Evolutionary conservation across 2,888 invertebrate species (phyloP).

Genomic region (Troides helena): DNA sequence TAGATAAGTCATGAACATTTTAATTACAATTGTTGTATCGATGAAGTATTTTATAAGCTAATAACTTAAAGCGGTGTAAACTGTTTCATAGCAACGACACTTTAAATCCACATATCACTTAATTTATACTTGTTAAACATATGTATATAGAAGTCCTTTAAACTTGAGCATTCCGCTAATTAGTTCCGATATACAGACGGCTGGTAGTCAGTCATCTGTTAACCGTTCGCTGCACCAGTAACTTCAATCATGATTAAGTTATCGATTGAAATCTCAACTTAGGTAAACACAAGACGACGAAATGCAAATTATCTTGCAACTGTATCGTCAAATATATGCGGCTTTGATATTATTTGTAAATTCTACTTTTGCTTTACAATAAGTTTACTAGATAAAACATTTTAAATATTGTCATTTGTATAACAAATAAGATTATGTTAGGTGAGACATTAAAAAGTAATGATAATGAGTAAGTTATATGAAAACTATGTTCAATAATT

Average conservation of each 20-base stretch:
- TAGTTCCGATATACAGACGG: slow-evolving; percentile 9
- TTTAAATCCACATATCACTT: neutral
- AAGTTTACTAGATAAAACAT: too few relatives aligned
- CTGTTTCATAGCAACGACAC: neutral
- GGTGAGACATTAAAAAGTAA: too few relatives aligned
- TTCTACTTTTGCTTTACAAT: too few relatives aligned
- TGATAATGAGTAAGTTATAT: too few relatives aligned
- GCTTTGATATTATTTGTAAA: too few relatives aligned
- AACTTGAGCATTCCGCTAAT: slow-evolving; percentile 7
- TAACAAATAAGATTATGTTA: too few relatives aligned
- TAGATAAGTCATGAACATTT: too few relatives aligned
- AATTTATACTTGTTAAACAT: neutral
- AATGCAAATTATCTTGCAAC: neutral
- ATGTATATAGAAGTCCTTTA: neutral
- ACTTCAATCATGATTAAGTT: slow-evolving; percentile 13
- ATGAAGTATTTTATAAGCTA: neutral
- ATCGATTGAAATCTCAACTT: neutral
- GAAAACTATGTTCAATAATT: too few relatives aligned
- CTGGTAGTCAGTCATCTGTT: slow-evolving; percentile 1
- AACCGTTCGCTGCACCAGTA: slow-evolving; percentile 17
- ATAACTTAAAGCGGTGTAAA: neutral
- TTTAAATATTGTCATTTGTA: too few relatives aligned
- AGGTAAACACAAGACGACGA: slow-evolving; percentile 2
- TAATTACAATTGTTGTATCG: too few relatives aligned
- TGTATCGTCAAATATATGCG: too few relatives aligned